A percentile compares a stretch with the other conserved stretches of the same genome.
These are phyloP conservation scores for Brachionus koreanus DNA, from an alignment of 1,140 invertebrate species.

Conservation along the genomic window DNA sequence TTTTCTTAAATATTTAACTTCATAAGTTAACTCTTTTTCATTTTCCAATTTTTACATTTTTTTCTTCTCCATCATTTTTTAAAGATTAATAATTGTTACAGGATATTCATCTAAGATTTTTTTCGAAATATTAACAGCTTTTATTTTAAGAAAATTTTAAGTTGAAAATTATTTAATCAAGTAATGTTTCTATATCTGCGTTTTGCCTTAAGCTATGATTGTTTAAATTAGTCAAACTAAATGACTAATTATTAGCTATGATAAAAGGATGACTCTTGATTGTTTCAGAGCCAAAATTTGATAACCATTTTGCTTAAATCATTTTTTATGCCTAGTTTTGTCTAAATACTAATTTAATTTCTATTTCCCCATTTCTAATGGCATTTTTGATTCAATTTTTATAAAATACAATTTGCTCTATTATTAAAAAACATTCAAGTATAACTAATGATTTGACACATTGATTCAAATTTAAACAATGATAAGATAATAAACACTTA, in stretches of 20 bases:
- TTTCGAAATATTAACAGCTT: too few species aligned
- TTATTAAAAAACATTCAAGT: conserved; percentile 4
- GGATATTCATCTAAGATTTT: too few species aligned
- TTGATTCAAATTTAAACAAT: background rate
- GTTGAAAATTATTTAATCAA: too few species aligned
- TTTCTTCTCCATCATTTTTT: too few species aligned
- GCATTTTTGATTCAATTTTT: background rate
- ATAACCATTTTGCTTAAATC: background rate
- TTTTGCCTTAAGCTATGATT: background rate
- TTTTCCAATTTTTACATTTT: too few species aligned
- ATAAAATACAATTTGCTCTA: background rate
- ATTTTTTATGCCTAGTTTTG: background rate
- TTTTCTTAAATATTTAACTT: too few species aligned
- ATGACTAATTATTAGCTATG: background rate
- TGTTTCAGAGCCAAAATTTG: background rate
- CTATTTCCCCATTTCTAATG: background rate
- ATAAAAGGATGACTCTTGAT: background rate
- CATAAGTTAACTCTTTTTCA: too few species aligned
- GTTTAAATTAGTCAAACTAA: background rate
- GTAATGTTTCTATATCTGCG: background rate
- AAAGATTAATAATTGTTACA: too few species aligned
- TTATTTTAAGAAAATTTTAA: too few species aligned
- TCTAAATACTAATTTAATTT: background rate
- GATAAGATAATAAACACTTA: background rate
- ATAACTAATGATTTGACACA: conserved; percentile 2